phyloP scores from a whole-genome alignment of 2,888 invertebrate genomes.

The Microchrysa polita region DNA sequence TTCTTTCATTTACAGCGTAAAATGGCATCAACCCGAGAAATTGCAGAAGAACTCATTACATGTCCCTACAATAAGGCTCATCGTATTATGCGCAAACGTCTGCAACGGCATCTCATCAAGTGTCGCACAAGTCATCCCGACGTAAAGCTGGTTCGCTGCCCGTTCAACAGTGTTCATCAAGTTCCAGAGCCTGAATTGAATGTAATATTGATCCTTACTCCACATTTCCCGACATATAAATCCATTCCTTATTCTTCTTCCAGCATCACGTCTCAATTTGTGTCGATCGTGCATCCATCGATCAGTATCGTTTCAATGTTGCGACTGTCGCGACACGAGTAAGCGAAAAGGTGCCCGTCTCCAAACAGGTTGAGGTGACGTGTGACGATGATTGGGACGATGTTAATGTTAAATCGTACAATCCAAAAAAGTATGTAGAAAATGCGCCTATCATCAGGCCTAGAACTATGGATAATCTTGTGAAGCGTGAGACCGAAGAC shows the following conservation, averaged over 20 bases:
- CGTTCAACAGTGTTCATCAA: conserved; percentile 68
- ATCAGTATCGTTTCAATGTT: conserved; percentile 29
- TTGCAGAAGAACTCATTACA: conserved; percentile 59
- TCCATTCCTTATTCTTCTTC: not conserved
- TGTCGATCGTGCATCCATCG: conserved; percentile 34
- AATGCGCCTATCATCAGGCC: conserved; percentile 33
- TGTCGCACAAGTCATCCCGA: conserved; percentile 67
- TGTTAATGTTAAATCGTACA: conserved; percentile 30
- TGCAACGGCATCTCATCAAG: conserved; percentile 69
- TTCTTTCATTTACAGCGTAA: too few relatives aligned
- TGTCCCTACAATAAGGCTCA: conserved; percentile 71
- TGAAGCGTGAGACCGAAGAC: not conserved
- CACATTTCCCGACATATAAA: conserved; percentile 2
- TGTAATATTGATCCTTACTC: conserved; percentile 59
- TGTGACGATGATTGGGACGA: conserved; percentile 46
- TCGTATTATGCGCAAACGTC: conserved; percentile 66
- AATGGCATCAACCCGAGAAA: conserved; percentile 20
- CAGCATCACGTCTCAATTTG: conserved; percentile 46
- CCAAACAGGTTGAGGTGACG: conserved; percentile 14
- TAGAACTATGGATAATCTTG: conserved; percentile 10
- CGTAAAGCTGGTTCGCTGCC: conserved; percentile 65
- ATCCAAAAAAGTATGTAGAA: conserved; percentile 37
- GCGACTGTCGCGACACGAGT: not conserved
- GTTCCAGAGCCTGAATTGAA: conserved; percentile 67
- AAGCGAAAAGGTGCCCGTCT: not conserved